Conservation (phyloP, 2,113 vertebrate genomes). For the Brevimyrus niger region DNA sequence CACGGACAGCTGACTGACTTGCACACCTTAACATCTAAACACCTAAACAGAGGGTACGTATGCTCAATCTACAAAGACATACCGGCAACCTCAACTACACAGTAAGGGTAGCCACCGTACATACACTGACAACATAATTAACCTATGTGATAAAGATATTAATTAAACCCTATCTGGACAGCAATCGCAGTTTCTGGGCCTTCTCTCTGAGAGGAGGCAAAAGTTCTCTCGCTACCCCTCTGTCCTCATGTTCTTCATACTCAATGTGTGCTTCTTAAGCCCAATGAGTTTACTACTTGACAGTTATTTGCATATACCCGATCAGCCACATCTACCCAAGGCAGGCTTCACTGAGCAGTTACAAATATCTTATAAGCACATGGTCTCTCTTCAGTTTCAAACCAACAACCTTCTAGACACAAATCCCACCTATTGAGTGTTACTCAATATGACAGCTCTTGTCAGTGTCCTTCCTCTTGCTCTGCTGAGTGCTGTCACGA, state of each 20-base stretch:
- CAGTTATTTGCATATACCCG: not conserved
- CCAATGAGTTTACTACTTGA: not conserved
- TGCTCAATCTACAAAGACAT: not conserved
- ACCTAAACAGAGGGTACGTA: not conserved
- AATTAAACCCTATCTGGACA: not conserved
- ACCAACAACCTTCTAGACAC: not conserved
- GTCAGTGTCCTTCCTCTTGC: not conserved
- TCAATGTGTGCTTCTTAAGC: not conserved
- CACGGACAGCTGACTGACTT: not conserved
- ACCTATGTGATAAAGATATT: not conserved
- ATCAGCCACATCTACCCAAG: not conserved
- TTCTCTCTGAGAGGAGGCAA: not conserved
- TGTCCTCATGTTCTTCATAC: not conserved
- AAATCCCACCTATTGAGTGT: not conserved
- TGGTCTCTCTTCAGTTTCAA: not conserved
- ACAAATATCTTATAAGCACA: not conserved
- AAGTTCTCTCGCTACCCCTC: not conserved
- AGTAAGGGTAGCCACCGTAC: not conserved
- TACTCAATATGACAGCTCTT: not conserved
- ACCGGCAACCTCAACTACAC: not conserved
- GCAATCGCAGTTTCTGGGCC: not conserved
- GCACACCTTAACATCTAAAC: not conserved
- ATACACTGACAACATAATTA: not conserved
- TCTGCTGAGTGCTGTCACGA: not conserved
- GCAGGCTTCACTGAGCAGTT: not conserved